These are phyloP conservation scores for Dione juno DNA, from an alignment of 2,888 invertebrate genomes.

Conservation along the genomic window DNA sequence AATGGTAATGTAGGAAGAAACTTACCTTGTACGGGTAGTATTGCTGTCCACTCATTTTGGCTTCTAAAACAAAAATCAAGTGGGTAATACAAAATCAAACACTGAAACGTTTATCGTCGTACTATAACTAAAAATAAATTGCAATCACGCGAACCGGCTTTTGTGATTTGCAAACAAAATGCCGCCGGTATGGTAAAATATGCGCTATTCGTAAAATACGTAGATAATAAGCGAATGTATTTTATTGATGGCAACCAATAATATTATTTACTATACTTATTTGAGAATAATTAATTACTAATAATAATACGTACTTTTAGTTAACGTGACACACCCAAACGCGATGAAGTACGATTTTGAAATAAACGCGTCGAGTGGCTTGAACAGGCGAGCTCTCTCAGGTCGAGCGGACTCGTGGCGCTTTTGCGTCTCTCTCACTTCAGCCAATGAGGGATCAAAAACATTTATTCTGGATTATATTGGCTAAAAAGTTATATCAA, in stretches of 20 bases:
- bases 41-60: conserved; percentile 90
- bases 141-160: conserved; percentile 64
- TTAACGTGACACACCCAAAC: conserved; percentile 67
- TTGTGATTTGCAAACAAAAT: conserved; percentile 57
- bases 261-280: conserved; percentile 4
- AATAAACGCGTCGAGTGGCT: conserved; percentile 66
- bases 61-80: conserved; percentile 66
- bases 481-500: not conserved
- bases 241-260: not conserved
- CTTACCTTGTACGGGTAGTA: conserved; percentile 94
- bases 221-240: not conserved
- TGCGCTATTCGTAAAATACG: conserved; percentile 11
- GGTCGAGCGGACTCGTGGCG: conserved; percentile 65
- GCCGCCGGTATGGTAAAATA: conserved; percentile 12
- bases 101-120: conserved; percentile 44
- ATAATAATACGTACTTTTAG: conserved; percentile 68
- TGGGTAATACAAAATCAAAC: conserved; percentile 51
- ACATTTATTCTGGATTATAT: conserved; percentile 54
- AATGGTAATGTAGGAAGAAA: conserved; percentile 60
- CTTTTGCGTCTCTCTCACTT: conserved; percentile 71
- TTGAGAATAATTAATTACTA: conserved; percentile 27
- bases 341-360: conserved; percentile 66
- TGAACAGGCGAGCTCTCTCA: conserved; percentile 58
- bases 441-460: conserved; percentile 52
- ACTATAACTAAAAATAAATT: conserved; percentile 66